Conservation (phyloP, 35 echinoderm and acorn worm species). For the Lytechinus pictus region DNA sequence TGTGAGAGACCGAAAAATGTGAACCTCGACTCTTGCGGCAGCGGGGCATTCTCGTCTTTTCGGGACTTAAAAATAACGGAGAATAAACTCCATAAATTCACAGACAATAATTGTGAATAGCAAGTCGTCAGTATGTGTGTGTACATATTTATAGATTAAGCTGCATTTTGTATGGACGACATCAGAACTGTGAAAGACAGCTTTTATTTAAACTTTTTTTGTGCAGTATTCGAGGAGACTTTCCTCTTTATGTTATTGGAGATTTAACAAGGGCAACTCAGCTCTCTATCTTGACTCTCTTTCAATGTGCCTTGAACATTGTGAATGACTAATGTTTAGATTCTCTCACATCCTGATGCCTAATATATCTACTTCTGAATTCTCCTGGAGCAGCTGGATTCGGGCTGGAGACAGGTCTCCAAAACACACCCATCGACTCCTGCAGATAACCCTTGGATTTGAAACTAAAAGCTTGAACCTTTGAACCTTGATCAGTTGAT, state of each 20-base stretch:
- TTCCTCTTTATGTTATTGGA: not conserved
- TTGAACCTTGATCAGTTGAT: too few relatives aligned
- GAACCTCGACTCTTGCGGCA: not conserved
- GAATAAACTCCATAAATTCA: not conserved
- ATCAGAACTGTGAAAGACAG: not conserved
- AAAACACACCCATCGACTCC: too few relatives aligned
- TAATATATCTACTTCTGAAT: too few relatives aligned
- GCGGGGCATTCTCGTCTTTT: not conserved
- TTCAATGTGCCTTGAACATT: too few relatives aligned
- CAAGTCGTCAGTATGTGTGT: not conserved
- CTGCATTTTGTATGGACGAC: not conserved
- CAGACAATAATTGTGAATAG: slow-evolving; percentile 14
- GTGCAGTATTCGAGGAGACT: not conserved
- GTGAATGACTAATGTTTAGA: too few relatives aligned
- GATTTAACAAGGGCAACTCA: not conserved
- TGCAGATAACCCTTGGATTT: too few relatives aligned
- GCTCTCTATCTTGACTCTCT: not conserved
- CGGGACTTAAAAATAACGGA: not conserved
- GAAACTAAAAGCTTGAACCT: too few relatives aligned
- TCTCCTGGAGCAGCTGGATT: too few relatives aligned
- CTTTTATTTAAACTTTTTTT: not conserved
- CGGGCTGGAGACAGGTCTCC: too few relatives aligned
- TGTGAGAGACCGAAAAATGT: not conserved
- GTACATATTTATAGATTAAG: not conserved
- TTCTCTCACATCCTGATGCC: too few relatives aligned